These are phyloP conservation scores for Papilio polyxenes DNA, from an alignment of 1,140 invertebrate species.

Conservation along the genomic window DNA sequence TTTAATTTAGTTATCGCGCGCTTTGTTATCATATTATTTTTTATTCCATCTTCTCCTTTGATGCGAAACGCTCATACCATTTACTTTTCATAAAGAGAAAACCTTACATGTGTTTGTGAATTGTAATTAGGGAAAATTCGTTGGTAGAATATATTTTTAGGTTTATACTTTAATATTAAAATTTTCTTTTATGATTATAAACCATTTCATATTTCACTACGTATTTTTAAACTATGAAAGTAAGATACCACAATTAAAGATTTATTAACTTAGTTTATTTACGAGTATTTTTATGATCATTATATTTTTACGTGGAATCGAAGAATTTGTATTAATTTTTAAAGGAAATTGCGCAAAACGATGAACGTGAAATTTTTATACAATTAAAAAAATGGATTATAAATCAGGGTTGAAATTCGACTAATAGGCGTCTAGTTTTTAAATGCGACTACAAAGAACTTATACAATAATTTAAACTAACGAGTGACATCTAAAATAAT, in stretches of 20 bases:
- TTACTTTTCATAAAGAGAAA: slow-evolving; percentile 63
- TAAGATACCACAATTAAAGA: neutral
- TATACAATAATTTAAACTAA: too few relatives aligned
- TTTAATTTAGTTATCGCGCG: slow-evolving; percentile 70
- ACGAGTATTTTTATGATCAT: too few relatives aligned
- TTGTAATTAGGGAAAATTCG: slow-evolving; percentile 54
- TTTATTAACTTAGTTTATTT: neutral
- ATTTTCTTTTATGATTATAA: neutral
- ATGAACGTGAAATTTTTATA: too few relatives aligned
- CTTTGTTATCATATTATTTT: slow-evolving; percentile 66
- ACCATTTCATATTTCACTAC: neutral
- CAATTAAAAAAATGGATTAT: too few relatives aligned
- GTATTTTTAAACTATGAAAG: neutral
- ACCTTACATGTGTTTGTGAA: slow-evolving; percentile 58
- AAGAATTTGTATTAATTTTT: too few relatives aligned
- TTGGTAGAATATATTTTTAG: slow-evolving; percentile 29
- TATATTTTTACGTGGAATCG: too few relatives aligned
- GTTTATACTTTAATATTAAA: neutral
- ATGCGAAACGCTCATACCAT: slow-evolving; percentile 57
- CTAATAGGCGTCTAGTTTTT: too few relatives aligned
- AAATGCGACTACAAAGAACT: too few relatives aligned
- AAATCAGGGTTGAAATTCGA: too few relatives aligned
- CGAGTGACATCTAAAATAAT: too few relatives aligned
- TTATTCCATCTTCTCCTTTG: slow-evolving; percentile 62
- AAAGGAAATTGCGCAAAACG: too few relatives aligned